Conservation (phyloP, 37 sponge, comb jelly and placozoan genomes). For the Theonella swinhoei region DNA sequence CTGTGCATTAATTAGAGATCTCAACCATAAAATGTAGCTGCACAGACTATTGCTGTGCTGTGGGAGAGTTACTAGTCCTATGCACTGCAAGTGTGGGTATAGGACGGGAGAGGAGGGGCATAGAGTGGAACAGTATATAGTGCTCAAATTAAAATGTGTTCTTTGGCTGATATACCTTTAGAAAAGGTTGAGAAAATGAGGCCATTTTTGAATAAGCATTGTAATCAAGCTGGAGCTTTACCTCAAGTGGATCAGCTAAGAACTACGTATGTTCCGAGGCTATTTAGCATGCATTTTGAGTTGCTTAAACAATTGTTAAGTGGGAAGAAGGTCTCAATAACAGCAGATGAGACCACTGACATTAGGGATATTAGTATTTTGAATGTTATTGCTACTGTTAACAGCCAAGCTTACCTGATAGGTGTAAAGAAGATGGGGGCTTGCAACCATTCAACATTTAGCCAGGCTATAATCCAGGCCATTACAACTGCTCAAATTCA, state of each 20-base stretch:
- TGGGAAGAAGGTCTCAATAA: background rate
- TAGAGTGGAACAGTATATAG: background rate
- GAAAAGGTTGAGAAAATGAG: background rate
- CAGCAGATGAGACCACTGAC: constrained; percentile 16
- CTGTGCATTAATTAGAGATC: no score
- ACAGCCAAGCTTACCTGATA: background rate
- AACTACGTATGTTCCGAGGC: background rate
- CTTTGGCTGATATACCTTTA: background rate
- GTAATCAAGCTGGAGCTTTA: constrained; percentile 10
- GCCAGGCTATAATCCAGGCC: background rate
- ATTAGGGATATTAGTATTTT: background rate
- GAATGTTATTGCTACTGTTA: constrained; percentile 1
- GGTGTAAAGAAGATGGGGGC: background rate
- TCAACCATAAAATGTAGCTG: no score
- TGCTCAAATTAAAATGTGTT: background rate
- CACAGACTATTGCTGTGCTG: no score
- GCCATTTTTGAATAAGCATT: constrained; percentile 6
- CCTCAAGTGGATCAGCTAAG: constrained; percentile 2
- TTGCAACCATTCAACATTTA: background rate
- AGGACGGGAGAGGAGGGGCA: no score
- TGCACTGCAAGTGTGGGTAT: no score
- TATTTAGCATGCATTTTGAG: background rate
- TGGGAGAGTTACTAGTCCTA: no score
- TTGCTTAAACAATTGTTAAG: background rate
- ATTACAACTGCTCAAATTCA: background rate